A percentile compares a stretch with the other conserved stretches of the same genome.
These are phyloP conservation scores for Intellagama lesueurii DNA, from an alignment of 2,797 vertebrate species.

Conservation along the genomic window DNA sequence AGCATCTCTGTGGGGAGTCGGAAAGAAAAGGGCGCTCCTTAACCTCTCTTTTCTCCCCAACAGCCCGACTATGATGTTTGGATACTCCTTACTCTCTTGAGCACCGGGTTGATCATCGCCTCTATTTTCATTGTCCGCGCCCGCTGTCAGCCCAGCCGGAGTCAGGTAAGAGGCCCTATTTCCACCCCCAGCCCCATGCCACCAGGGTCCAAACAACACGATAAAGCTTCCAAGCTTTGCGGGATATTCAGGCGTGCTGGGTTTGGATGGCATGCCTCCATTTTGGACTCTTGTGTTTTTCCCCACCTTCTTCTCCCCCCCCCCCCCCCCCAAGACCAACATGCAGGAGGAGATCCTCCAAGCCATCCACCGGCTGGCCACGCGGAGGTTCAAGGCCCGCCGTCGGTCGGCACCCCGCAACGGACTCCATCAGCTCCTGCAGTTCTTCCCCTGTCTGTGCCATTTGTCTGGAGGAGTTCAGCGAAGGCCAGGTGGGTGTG, in stretches of 20 bases:
- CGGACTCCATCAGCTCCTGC: slow-evolving; percentile 91
- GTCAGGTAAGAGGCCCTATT: slow-evolving; percentile 81
- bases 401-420: slow-evolving; percentile 73
- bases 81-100: slow-evolving; percentile 92
- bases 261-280: too few species aligned
- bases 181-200: too few species aligned
- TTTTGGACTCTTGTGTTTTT: neutral
- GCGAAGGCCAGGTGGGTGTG: slow-evolving; percentile 90
- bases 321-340: slow-evolving; percentile 83
- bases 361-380: slow-evolving; percentile 91
- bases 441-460: slow-evolving; percentile 92
- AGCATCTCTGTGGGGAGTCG: too few species aligned
- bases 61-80: slow-evolving; percentile 93
- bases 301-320: neutral
- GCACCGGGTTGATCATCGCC: slow-evolving; percentile 88
- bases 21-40: neutral
- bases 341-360: slow-evolving; percentile 92
- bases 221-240: too few species aligned
- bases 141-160: slow-evolving; percentile 89
- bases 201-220: too few species aligned
- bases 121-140: slow-evolving; percentile 91
- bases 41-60: slow-evolving; percentile 33
- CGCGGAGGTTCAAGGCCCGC: slow-evolving; percentile 86
- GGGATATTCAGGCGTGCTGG: too few species aligned
- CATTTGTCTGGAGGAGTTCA: slow-evolving; percentile 96